Conservation (phyloP, 2,888 invertebrate species). For the Maniola hyperantus region DNA sequence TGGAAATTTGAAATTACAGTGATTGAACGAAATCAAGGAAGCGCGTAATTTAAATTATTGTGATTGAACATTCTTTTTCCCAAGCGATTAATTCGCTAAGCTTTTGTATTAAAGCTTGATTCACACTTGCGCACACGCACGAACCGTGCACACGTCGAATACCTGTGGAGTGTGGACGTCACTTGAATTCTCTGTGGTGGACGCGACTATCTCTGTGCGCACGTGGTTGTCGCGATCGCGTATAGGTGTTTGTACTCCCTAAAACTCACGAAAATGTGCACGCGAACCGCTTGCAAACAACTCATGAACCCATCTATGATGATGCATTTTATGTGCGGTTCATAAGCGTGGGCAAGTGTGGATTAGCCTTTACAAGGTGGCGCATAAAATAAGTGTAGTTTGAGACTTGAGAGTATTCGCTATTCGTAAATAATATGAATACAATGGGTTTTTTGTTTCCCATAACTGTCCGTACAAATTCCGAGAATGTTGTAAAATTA, state of each 20-base stretch:
- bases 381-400: constrained; percentile 37
- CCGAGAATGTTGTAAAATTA: constrained; percentile 54
- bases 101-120: neutral
- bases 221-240: no score
- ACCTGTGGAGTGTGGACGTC: no score
- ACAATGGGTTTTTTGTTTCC: constrained; percentile 41
- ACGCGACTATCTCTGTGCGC: no score
- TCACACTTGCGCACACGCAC: no score
- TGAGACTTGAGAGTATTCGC: constrained; percentile 45
- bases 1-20: constrained; percentile 50
- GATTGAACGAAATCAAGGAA: constrained; percentile 55
- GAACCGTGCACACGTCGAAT: no score
- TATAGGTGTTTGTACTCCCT: no score
- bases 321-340: no score
- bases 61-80: constrained; percentile 18
- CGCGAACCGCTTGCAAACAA: no score
- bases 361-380: neutral
- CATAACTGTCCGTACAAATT: constrained; percentile 51
- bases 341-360: no score
- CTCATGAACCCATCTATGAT: no score
- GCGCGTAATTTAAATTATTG: constrained; percentile 51
- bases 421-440: constrained; percentile 53
- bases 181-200: no score
- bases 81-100: neutral
- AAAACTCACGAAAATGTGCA: no score